Percentiles rank a stretch among this genome's conserved stretches.
Conservation (phyloP, 2,888 invertebrate species). For the Pyrocoelia pectoralis region DNA sequence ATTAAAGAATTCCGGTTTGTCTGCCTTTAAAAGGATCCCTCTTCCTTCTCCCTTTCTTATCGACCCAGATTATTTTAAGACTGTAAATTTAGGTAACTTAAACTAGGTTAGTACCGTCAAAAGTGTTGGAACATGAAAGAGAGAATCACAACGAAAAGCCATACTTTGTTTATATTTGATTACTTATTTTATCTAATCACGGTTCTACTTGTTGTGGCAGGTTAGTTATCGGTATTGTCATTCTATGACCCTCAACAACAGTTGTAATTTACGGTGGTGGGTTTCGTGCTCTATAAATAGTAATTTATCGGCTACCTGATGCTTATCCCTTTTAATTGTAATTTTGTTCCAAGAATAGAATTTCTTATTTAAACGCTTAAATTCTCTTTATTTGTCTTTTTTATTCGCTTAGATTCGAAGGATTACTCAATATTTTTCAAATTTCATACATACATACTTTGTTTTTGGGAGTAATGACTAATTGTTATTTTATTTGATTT, state of each 20-base stretch:
- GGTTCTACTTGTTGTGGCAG: constrained; percentile 24
- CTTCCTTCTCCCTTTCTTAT: neutral
- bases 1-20: neutral
- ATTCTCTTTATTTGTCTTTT: neutral
- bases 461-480: too few species aligned
- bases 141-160: neutral
- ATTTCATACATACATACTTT: too few species aligned
- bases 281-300: constrained; percentile 33
- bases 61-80: neutral
- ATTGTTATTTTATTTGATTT: too few species aligned
- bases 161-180: constrained; percentile 5
- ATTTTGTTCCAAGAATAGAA: constrained; percentile 20
- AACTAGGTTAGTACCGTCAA: neutral
- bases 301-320: constrained; percentile 38
- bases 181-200: constrained; percentile 30
- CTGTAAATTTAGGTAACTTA: neutral
- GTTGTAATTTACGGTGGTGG: constrained; percentile 29
- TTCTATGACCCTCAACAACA: constrained; percentile 29
- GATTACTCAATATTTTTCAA: too few species aligned
- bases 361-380: neutral
- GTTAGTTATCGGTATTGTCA: constrained; percentile 31
- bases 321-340: constrained; percentile 33
- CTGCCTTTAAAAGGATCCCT: neutral
- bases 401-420: too few species aligned
- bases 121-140: neutral